These are phyloP conservation scores for Pachymerium ferrugineum DNA, from an alignment of 2,888 invertebrate species.

Conservation along the genomic window DNA sequence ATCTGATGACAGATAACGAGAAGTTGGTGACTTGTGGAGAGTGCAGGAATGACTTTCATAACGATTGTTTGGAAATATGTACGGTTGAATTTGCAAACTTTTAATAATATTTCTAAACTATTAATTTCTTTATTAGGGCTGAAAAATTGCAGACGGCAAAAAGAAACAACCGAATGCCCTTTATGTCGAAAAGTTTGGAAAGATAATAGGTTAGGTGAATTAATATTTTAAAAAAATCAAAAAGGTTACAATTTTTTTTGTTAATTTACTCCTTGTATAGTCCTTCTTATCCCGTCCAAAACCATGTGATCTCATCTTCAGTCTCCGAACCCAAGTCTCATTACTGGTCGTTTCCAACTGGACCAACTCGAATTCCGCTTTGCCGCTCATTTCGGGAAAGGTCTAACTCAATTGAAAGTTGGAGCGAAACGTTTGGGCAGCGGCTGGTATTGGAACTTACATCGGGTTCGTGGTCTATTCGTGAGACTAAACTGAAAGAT, in stretches of 20 bases:
- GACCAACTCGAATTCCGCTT: not conserved
- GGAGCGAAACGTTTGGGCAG: conserved; percentile 45
- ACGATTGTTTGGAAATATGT: conserved; percentile 49
- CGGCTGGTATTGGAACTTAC: conserved; percentile 48
- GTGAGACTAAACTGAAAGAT: conserved; percentile 46
- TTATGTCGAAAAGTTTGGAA: conserved; percentile 48
- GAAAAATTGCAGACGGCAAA: conserved; percentile 47
- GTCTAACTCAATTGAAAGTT: not conserved
- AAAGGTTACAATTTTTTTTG: not conserved
- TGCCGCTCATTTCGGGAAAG: not conserved
- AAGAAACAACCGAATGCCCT: conserved; percentile 48
- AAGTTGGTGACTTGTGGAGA: conserved; percentile 49
- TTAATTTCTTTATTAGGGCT: conserved; percentile 44
- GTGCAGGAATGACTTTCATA: conserved; percentile 50
- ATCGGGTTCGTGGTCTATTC: conserved; percentile 47
- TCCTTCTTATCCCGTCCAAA: not conserved
- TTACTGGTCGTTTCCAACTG: too few relatives aligned
- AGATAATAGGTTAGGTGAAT: not conserved
- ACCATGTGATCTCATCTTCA: not conserved
- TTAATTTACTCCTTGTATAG: not conserved
- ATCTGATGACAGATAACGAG: conserved; percentile 49
- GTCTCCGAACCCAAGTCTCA: not conserved
- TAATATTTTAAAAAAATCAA: not conserved
- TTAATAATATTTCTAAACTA: not conserved
- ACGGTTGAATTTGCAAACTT: conserved; percentile 6